Percentiles rank a stretch among this genome's conserved stretches.
phyloP scores from a whole-genome alignment of 2,888 invertebrate genomes.

The Quadroppia sp. region DNA sequence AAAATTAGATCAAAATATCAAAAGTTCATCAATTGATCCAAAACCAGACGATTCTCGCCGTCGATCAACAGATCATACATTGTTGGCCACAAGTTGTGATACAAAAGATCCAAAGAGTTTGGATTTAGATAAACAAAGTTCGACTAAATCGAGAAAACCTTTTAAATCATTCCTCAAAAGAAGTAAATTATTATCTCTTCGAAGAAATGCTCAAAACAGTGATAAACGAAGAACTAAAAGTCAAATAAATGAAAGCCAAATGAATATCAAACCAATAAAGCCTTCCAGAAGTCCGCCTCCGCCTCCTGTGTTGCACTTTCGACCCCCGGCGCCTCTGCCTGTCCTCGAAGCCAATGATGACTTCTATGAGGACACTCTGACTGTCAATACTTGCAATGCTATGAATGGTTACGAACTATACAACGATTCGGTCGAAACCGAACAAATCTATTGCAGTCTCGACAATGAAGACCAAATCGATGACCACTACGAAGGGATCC shows the following conservation, averaged over 20 bases:
- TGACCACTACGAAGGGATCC: slow-evolving; percentile 23
- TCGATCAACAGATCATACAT: background rate
- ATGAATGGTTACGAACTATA: slow-evolving; percentile 34
- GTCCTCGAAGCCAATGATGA: background rate
- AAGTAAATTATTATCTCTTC: slow-evolving; percentile 27
- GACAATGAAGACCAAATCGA: slow-evolving; percentile 38
- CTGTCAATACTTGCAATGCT: background rate
- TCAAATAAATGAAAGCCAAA: background rate
- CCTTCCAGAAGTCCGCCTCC: slow-evolving; percentile 37
- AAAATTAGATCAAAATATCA: background rate
- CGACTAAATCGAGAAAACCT: background rate
- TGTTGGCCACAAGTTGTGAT: background rate
- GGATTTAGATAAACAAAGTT: background rate
- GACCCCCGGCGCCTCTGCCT: slow-evolving; percentile 40
- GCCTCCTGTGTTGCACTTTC: slow-evolving; percentile 16
- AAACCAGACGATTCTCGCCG: too few species aligned
- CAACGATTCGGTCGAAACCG: slow-evolving; percentile 31
- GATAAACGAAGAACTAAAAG: slow-evolving; percentile 1
- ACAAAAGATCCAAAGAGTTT: background rate
- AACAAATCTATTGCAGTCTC: slow-evolving; percentile 40
- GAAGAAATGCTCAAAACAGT: slow-evolving; percentile 22
- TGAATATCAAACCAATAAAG: background rate
- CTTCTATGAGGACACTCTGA: slow-evolving; percentile 28
- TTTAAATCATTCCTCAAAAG: slow-evolving; percentile 21
- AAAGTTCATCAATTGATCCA: too few species aligned